A percentile compares a stretch with the other conserved stretches of the same genome.
These are phyloP conservation scores for Lepeophtheirus salmonis DNA, from an alignment of 1,140 invertebrate species.

Conservation along the genomic window DNA sequence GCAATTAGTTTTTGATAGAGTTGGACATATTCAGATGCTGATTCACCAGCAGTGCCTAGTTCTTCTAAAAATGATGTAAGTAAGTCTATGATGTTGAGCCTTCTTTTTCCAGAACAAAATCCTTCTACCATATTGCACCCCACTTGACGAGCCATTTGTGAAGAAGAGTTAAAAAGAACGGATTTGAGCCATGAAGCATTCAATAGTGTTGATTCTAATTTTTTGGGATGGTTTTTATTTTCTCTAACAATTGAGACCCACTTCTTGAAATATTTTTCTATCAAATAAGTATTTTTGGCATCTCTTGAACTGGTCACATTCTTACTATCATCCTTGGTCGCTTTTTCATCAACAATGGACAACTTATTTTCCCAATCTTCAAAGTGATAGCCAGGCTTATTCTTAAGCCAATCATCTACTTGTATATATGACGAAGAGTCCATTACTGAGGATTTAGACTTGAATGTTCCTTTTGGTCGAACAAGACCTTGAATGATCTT, in stretches of 20 bases:
- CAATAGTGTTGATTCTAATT: constrained; percentile 31
- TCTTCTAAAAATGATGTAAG: constrained; percentile 71
- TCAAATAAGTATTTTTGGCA: not conserved
- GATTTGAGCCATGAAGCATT: constrained; percentile 63
- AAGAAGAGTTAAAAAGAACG: constrained; percentile 75
- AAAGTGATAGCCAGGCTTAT: constrained; percentile 49
- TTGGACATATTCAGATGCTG: constrained; percentile 69
- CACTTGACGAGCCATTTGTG: constrained; percentile 61
- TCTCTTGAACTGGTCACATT: not conserved
- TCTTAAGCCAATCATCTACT: constrained; percentile 50
- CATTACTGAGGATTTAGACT: constrained; percentile 12
- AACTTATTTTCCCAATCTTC: constrained; percentile 48
- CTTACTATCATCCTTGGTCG: not conserved
- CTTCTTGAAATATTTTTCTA: not conserved
- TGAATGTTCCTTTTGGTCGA: constrained; percentile 29
- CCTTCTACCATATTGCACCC: constrained; percentile 71
- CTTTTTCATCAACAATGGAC: no score
- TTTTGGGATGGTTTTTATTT: constrained; percentile 7
- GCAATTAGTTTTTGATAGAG: constrained; percentile 55
- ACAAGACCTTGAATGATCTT: constrained; percentile 60
- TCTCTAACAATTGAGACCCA: not conserved
- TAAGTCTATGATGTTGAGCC: constrained; percentile 49
- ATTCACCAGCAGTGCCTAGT: constrained; percentile 62
- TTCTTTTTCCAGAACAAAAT: constrained; percentile 34
- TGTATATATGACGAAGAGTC: constrained; percentile 30